phyloP scores from a whole-genome alignment of 2,113 vertebrate species.

The Podocnemis expansa region DNA sequence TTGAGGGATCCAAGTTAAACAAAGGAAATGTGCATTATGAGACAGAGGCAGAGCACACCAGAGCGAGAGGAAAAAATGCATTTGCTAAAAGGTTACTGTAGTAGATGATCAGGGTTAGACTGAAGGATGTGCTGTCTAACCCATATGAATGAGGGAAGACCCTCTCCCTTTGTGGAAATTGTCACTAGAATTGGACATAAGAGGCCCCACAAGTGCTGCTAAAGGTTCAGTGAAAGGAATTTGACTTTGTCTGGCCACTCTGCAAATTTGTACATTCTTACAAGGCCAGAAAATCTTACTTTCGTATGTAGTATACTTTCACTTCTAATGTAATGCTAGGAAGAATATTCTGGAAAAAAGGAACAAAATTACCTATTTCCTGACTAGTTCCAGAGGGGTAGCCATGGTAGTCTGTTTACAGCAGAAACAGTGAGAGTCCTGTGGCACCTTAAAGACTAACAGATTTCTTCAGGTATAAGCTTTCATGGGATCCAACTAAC shows the following conservation, averaged over 20 bases:
- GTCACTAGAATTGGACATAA: not conserved
- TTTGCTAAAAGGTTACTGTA: too few relatives aligned
- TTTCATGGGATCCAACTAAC: too few relatives aligned
- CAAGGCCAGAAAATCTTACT: not conserved
- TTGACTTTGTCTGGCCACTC: not conserved
- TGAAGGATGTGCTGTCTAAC: not conserved
- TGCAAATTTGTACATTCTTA: not conserved
- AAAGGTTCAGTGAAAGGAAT: not conserved
- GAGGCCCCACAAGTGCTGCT: not conserved
- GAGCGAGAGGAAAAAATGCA: too few relatives aligned
- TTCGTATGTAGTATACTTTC: not conserved
- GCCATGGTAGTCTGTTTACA: too few relatives aligned
- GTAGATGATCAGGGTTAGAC: too few relatives aligned
- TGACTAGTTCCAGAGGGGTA: too few relatives aligned
- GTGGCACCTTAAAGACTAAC: too few relatives aligned
- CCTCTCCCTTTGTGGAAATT: not conserved
- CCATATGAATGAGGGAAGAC: not conserved
- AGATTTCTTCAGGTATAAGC: too few relatives aligned
- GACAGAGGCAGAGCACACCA: too few relatives aligned
- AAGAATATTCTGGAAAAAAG: fast-evolving
- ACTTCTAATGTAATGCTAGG: not conserved
- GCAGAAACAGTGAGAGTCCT: too few relatives aligned
- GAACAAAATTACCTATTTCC: not conserved
- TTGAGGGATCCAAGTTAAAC: too few relatives aligned
- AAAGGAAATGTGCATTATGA: too few relatives aligned